Evolutionary conservation across 2,113 vertebrate species (phyloP), one percentile per base, ranked within the genome.

Genomic region (Dicaeum eximium): DNA sequence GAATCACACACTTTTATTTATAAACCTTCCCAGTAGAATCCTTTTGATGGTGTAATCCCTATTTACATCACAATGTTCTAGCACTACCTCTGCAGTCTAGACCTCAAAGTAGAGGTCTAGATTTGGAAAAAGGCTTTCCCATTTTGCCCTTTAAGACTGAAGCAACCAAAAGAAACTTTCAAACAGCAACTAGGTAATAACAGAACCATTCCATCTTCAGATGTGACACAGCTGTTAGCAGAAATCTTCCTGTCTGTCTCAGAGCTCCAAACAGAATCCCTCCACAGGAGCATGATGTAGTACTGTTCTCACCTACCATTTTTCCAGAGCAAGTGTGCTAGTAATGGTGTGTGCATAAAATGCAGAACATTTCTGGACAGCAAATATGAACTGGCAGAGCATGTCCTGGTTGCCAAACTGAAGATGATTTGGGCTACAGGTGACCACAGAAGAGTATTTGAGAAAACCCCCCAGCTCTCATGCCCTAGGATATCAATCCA

Each of bases 361-460:
- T 4, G 33, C 16, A 65, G 48, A 80, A 53, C 25, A 56, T 9
- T 60, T 80, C 62, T 80, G 72, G 16, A 51, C 24, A 80, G 67
- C 40, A 85, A 79, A 7, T 16, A 54, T 10, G 15, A 91, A 75
- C 4, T 27, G 53, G 60, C 27, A 85, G 37, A 67, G 53, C 0
- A 0, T 37, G 40, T 67, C 35, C 23, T 38, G 37, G 8, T 7
- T 85, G 61, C 35, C 44, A 95, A 82, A 67, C 3, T 0, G 0
- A 82, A 60, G 51, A 47, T 60, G 40, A 40, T 57, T 20, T 37
- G 64, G n/a, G 35, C 44, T 79, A 81, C 42, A 22, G 35, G 24
- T 61, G 20, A 35, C 37, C 71, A 67, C 10, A 37, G 22, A 80
- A 77, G 27, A 79, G 0, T 24, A 70, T 28, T 22, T 47, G 27